Base-by-base conservation (phyloP, 92 coral and sea anemone genomes). In the Micromussa lordhowensis region DNA sequence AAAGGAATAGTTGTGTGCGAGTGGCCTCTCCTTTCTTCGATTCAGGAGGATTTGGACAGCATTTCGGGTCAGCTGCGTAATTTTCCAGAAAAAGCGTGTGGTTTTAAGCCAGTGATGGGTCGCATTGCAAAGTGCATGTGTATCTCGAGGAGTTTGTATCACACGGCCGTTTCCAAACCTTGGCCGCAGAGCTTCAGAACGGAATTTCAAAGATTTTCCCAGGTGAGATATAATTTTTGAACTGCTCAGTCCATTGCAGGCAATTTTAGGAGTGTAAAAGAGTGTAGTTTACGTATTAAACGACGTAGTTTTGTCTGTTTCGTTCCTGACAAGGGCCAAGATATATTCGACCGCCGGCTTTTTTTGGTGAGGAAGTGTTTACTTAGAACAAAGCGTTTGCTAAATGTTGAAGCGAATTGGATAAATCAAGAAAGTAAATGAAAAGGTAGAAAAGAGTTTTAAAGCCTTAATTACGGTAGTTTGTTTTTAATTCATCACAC, bases 121-220 rank as follows among this genome's bases (percentile, higher is more conserved):
- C 81, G 31, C 31, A 58, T 75, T 58, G 34, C 70, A 14, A 84
- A 55, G 81, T 71, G 72, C 32, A 31, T 74, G 80, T 57, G 75
- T 81, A 31, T 72, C 75, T 84, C 88, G 4, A 68, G 88, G 18
- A 84, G 88, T 57, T 84, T 55, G 10, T 57, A 84, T 44, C 88
- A 84, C 57, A 84, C 81, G 14, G 72, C 81, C 21, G 81, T 84
- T 58, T 75, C 88, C 1, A 59, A 76, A 35, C 59, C 68, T 0
- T 84, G 51, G 81, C 51, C 71, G 17, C 63, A 74, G 19, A 59
- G 57, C 55, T 55, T 74, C 72, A 84, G 73, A 59, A 68, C 88
- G 66, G 83, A 40, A 66, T 86, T 86, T 68, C 89, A 86, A 34
- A 29, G 89, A 64, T 86, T 63, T 86, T 77, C 78, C 26, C 83